These are phyloP conservation scores for Mythimna vitellina DNA, from an alignment of 2,888 invertebrate genomes.

Conservation along the genomic window DNA sequence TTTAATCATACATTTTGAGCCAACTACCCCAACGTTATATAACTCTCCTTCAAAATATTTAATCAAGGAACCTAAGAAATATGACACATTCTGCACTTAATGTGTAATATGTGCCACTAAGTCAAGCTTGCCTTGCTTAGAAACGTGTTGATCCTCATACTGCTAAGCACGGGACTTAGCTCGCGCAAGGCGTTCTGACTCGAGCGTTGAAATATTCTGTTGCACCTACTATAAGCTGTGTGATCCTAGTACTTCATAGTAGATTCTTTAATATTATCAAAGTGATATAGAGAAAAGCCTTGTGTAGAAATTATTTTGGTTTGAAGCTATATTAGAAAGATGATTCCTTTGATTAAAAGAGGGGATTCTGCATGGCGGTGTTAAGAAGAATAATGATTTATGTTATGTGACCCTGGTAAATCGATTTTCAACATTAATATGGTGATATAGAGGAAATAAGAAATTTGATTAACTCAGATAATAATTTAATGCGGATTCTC, in stretches of 20 bases:
- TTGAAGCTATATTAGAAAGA: background rate
- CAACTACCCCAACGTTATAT: too few species aligned
- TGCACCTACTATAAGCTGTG: background rate
- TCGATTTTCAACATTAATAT: too few species aligned
- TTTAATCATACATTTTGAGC: too few species aligned
- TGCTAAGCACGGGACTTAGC: constrained; percentile 22
- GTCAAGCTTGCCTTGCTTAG: constrained; percentile 5
- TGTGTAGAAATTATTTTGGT: background rate
- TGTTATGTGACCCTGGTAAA: too few species aligned
- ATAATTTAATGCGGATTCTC: too few species aligned
- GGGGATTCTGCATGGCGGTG: background rate
- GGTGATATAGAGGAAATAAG: too few species aligned
- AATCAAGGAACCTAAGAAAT: background rate
- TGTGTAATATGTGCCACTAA: background rate
- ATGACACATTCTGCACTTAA: background rate
- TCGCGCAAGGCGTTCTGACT: constrained; percentile 1
- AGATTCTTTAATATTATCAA: background rate
- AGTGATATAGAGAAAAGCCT: background rate
- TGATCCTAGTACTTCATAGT: constrained; percentile 26
- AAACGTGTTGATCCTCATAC: constrained; percentile 25
- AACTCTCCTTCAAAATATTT: background rate
- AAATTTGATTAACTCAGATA: too few species aligned
- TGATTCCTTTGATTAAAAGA: background rate
- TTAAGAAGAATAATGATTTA: background rate
- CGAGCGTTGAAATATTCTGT: constrained; percentile 11